Evolutionary conservation across 2,888 invertebrate species (phyloP), one percentile per base, ranked within the genome.

Genomic region (Mythimna ferrago): DNA sequence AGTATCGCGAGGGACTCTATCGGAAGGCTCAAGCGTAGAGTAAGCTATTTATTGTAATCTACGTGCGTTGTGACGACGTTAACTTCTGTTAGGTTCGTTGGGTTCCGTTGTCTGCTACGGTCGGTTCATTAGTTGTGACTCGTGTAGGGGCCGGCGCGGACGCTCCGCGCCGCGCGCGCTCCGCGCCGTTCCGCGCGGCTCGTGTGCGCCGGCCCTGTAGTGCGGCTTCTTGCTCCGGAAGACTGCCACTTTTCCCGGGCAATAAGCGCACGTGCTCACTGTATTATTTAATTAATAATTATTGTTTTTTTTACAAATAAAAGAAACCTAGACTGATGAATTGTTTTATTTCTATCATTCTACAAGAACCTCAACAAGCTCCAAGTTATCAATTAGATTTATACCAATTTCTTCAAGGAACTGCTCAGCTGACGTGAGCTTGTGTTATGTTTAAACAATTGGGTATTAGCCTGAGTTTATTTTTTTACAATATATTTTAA

Each of bases 191-290:
- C 57, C 2, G n/a, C 21, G 0, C 58, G 71, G 71, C 56, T 66
- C 76, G 81, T 78, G 74, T 78, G 82, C 77, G 79, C 66, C 67
- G 76, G 80, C 71, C 75, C 73, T 78, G 26, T 67, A 63, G 87
- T 92, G 93, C 92, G 85, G 92, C 95, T 94, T 95, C 93, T 96
- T 96, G 96, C 95, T 94, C 96, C 95, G 96, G 96, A 96, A 96
- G 96, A 96, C 96, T 87, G 85, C 84, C 84, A 91, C 95, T 96
- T 96, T 96, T 96, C 96, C 96, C 95, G 95, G 90, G 95, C 95
- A 96, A 96, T 92, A 94, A 96, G 95, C 94, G 93, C 94, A 93
- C 89, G 89, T 92, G 93, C 93, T 94, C 92, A 93, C 89, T 94
- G 91, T 94, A 93, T 94, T 93, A 94, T 94, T 94, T 94, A 91